Evolutionary conservation across 2,797 vertebrate species (phyloP).

Genomic region (Petrocephalus sullivani): DNA sequence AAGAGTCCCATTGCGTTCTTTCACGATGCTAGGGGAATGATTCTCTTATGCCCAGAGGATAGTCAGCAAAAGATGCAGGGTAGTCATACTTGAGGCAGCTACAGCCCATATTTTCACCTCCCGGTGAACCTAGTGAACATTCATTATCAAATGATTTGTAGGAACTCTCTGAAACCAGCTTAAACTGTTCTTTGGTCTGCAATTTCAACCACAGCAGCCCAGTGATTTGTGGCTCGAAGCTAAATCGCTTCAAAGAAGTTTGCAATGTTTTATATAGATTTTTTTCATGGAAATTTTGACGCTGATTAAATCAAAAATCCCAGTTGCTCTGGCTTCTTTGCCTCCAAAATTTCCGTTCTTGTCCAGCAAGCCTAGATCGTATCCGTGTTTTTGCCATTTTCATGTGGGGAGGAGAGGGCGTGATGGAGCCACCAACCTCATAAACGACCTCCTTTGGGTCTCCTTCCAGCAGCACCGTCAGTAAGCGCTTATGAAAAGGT

Average conservation of each 20-base stretch:
- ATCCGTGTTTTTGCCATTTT: neutral
- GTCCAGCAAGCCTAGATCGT: neutral
- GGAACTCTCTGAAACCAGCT: neutral
- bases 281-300: conserved; percentile 8
- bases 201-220: neutral
- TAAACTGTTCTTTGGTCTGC: conserved; percentile 1
- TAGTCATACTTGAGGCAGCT: neutral
- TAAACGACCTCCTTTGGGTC: neutral
- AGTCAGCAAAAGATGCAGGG: neutral
- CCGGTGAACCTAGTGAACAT: conserved; percentile 3
- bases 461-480: neutral
- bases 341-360: neutral
- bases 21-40: neutral
- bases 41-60: neutral
- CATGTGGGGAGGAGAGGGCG: neutral
- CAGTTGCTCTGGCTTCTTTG: neutral
- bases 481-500: neutral
- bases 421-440: neutral
- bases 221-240: neutral
- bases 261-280: conserved; percentile 13
- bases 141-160: neutral
- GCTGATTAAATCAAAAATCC: neutral
- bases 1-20: neutral
- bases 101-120: neutral
- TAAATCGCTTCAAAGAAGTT: neutral